These are phyloP conservation scores for Carterocephalus palaemon DNA, from an alignment of 2,888 invertebrate genomes.

Conservation along the genomic window DNA sequence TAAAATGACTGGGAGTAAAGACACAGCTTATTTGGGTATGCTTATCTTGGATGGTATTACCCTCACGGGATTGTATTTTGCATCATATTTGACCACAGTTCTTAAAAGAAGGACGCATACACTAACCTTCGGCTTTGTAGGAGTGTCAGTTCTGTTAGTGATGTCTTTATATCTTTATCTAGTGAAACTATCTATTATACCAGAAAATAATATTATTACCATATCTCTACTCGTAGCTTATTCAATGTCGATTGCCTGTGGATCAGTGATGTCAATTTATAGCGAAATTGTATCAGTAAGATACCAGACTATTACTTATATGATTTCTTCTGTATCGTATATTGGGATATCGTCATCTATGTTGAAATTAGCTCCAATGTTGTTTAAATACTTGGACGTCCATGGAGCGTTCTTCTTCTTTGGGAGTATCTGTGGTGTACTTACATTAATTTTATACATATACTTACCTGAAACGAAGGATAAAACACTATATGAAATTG, in stretches of 20 bases:
- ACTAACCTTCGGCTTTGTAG: slow-evolving; percentile 26
- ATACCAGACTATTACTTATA: slow-evolving; percentile 33
- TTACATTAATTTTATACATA: slow-evolving; percentile 35
- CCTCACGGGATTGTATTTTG: slow-evolving; percentile 48
- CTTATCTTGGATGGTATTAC: slow-evolving; percentile 41
- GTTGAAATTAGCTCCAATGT: slow-evolving; percentile 39
- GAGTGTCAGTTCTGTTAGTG: slow-evolving; percentile 27
- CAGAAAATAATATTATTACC: slow-evolving; percentile 37
- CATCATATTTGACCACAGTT: slow-evolving; percentile 45
- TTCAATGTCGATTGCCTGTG: slow-evolving; percentile 41
- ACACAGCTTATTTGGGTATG: slow-evolving; percentile 38
- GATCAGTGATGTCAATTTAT: slow-evolving; percentile 43
- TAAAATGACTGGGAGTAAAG: slow-evolving; percentile 34
- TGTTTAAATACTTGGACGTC: slow-evolving; percentile 35
- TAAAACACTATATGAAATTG: slow-evolving; percentile 42
- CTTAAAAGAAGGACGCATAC: slow-evolving; percentile 40
- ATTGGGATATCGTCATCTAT: slow-evolving; percentile 7
- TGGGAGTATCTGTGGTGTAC: slow-evolving; percentile 30
- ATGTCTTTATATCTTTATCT: slow-evolving; percentile 33
- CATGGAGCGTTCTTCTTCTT: slow-evolving; percentile 41
- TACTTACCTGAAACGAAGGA: slow-evolving; percentile 51
- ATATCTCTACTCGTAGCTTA: slow-evolving; percentile 43
- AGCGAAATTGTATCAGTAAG: slow-evolving; percentile 41
- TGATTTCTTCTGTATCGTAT: too few relatives aligned
- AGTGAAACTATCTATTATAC: slow-evolving; percentile 21